Percentiles rank a stretch among this genome's conserved stretches.
phyloP scores from a whole-genome alignment of 1,140 invertebrate genomes.

The Plodia interpunctella region DNA sequence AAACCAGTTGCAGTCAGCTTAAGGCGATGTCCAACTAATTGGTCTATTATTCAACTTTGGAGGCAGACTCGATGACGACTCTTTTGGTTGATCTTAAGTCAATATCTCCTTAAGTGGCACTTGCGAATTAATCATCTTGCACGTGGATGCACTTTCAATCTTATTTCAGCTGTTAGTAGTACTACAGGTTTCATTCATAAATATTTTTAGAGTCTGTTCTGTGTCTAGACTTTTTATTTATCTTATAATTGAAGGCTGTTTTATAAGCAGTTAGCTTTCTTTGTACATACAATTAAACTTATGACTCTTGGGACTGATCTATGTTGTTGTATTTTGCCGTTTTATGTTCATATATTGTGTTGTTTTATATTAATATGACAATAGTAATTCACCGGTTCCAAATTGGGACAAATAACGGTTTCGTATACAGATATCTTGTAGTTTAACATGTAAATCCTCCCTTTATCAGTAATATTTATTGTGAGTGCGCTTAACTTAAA shows the following conservation, averaged over 20 bases:
- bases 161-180: slow-evolving; percentile 44
- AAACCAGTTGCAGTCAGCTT: slow-evolving; percentile 66
- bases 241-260: slow-evolving; percentile 26
- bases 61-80: slow-evolving; percentile 52
- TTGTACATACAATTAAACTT: too few relatives aligned
- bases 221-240: slow-evolving; percentile 17
- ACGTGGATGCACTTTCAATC: slow-evolving; percentile 66
- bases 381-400: background rate
- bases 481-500: slow-evolving; percentile 47
- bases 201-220: slow-evolving; percentile 12
- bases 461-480: slow-evolving; percentile 69
- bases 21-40: slow-evolving; percentile 50
- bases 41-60: slow-evolving; percentile 56
- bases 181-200: slow-evolving; percentile 44
- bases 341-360: background rate
- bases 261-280: background rate
- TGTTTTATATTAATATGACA: background rate
- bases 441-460: slow-evolving; percentile 50
- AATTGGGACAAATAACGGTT: slow-evolving; percentile 31
- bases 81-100: slow-evolving; percentile 45
- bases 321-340: too few relatives aligned
- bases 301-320: too few relatives aligned
- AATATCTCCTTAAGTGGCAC: slow-evolving; percentile 62
- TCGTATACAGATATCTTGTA: slow-evolving; percentile 40
- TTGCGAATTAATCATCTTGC: slow-evolving; percentile 60